Base-by-base conservation (phyloP, 2,113 vertebrate species). In the Scomber japonicus region DNA sequence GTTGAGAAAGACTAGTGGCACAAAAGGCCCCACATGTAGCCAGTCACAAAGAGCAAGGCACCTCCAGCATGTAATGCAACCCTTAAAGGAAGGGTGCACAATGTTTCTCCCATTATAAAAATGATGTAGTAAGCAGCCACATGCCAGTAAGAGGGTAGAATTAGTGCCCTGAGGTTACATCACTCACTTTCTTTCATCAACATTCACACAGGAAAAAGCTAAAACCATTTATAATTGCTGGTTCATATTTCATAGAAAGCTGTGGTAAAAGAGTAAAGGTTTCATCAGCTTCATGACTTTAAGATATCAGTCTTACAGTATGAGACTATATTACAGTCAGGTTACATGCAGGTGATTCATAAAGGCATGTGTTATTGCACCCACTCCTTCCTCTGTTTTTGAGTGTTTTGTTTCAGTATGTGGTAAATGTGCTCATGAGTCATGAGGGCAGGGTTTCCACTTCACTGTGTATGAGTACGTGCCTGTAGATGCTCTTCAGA, bases 21-120 rank as follows among this genome's bases (percentile, higher is more conserved):
- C 11, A 13, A 27, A 53, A 61, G 48, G 55, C 74, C 46, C 54
- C 75, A 76, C 83, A 65, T 73, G 66, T 86, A 83, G 56, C 19
- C 76, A 75, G 65, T 46, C 51, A 79, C 87, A 91, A 77, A 89
- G 67, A 81, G 31, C 30, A 54, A 82, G 46, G 55, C 66, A 77
- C 69, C 49, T 56, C 48, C 46, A 59, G 66, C 46, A 17, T 71
- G 70, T 80, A 86, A 81, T 35, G 50, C 50, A 61, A 78, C 75
- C 72, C 53, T 59, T 9, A 40, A 40, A 40, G 35, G 35, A 40
- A 9, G 9, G 8, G 35, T 8, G 7, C 6, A 40, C 35, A 40
- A 40, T 9, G 2, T 40, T 40, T 40, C 35, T 40, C 35, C 35
- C 9, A 40, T 40, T 40, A 40, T 7, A 40, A 27, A 40, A 40